A percentile compares a stretch with the other conserved stretches of the same genome.
These are phyloP conservation scores for Thymelicus acteon DNA, from an alignment of 2,888 invertebrate species.

Conservation along the genomic window DNA sequence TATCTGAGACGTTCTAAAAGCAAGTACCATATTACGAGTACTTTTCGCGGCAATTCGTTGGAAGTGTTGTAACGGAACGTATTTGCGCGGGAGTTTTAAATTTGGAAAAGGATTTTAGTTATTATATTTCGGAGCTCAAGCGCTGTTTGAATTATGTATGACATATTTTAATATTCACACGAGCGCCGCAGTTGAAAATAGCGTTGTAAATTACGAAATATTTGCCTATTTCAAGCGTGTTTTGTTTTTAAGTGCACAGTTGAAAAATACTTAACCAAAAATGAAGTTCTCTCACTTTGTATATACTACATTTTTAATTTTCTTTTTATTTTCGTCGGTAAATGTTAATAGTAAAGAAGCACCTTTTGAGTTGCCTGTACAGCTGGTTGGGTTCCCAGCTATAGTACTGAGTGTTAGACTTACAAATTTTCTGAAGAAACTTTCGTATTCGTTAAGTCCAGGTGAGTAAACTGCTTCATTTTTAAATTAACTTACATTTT, in stretches of 20 bases:
- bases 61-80: conserved; percentile 31
- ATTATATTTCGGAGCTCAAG: background rate
- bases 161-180: background rate
- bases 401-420: conserved; percentile 91
- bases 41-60: conserved; percentile 25
- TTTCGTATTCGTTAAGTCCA: conserved; percentile 92
- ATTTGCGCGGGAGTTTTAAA: conserved; percentile 21
- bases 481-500: too few species aligned
- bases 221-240: conserved; percentile 14
- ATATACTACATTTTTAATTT: conserved; percentile 34
- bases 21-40: conserved; percentile 19
- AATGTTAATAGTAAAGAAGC: conserved; percentile 64
- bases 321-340: conserved; percentile 29
- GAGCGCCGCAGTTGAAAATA: conserved; percentile 10
- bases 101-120: conserved; percentile 1
- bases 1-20: conserved; percentile 22
- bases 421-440: conserved; percentile 92
- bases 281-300: conserved; percentile 27
- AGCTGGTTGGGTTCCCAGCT: conserved; percentile 92
- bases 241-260: conserved; percentile 4
- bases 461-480: conserved; percentile 79
- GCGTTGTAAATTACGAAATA: conserved; percentile 14
- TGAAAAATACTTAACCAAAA: conserved; percentile 5
- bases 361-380: conserved; percentile 90
- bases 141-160: conserved; percentile 2